These are phyloP conservation scores for Drosophila yooni DNA, from an alignment of 2,888 invertebrate genomes.

Conservation along the genomic window DNA sequence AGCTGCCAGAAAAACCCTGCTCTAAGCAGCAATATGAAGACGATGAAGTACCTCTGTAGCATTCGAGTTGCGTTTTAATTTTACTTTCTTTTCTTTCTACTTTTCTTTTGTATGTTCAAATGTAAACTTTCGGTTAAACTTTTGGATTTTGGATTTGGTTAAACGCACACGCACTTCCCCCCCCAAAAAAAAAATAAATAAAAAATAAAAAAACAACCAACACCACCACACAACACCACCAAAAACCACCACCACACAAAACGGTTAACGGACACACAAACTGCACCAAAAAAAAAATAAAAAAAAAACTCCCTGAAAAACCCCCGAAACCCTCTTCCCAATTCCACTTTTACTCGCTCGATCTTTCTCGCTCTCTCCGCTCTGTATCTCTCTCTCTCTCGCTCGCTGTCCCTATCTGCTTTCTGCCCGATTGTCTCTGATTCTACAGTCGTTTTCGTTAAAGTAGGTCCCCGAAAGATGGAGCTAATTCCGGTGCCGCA, in stretches of 20 bases:
- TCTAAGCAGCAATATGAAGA: slow-evolving; percentile 6
- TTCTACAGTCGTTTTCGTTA: slow-evolving; percentile 85
- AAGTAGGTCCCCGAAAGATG: slow-evolving; percentile 85
- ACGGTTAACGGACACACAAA: slow-evolving; percentile 75
- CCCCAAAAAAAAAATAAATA: slow-evolving; percentile 1
- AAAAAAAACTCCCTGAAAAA: neutral
- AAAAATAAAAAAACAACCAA: slow-evolving; percentile 29
- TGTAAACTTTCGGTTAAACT: slow-evolving; percentile 70
- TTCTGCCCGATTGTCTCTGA: slow-evolving; percentile 64
- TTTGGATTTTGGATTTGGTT: slow-evolving; percentile 81
- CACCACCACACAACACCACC: slow-evolving; percentile 34
- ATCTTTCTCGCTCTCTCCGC: slow-evolving; percentile 10
- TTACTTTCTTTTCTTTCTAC: slow-evolving; percentile 77
- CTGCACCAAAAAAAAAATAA: slow-evolving; percentile 37
- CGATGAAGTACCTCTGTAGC: slow-evolving; percentile 27
- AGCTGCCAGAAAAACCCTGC: slow-evolving; percentile 1
- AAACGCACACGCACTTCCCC: slow-evolving; percentile 58
- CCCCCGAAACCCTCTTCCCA: slow-evolving; percentile 2
- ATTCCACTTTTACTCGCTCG: slow-evolving; percentile 10
- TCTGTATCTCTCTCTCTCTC: slow-evolving; percentile 15
- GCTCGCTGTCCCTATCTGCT: slow-evolving; percentile 10
- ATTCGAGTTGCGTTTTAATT: slow-evolving; percentile 65
- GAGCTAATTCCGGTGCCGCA: slow-evolving; percentile 83
- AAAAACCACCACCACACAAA: slow-evolving; percentile 53
- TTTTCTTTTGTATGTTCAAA: slow-evolving; percentile 71